A percentile compares a stretch with the other conserved stretches of the same genome.
Conservation (phyloP, 2,797 vertebrate species). For the Helicolenus hilgendorfi region DNA sequence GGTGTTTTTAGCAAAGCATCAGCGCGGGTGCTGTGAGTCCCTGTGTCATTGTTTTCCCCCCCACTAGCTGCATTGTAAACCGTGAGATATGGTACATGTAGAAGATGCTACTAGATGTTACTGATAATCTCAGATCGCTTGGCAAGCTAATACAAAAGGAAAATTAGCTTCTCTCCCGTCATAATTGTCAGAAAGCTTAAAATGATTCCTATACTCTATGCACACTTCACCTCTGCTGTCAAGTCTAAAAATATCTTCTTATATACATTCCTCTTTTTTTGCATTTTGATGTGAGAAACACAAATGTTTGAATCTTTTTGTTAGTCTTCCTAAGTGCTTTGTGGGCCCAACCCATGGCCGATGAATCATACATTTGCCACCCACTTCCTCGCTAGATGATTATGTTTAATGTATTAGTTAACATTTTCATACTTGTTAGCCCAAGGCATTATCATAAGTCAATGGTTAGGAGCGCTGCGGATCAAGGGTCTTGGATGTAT, state of each 20-base stretch:
- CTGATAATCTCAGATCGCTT: conserved; percentile 27
- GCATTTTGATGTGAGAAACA: background rate
- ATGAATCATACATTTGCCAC: conserved; percentile 24
- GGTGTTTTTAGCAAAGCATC: background rate
- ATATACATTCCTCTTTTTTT: background rate
- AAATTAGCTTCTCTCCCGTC: conserved; percentile 45
- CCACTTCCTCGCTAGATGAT: background rate
- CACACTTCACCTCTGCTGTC: conserved; percentile 2
- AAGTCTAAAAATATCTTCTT: background rate
- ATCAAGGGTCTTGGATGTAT: background rate
- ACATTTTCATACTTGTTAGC: conserved; percentile 2
- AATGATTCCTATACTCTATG: conserved; percentile 10
- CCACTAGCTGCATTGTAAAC: background rate
- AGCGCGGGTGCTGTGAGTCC: background rate
- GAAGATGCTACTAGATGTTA: background rate
- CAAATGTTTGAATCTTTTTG: background rate
- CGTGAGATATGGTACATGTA: background rate
- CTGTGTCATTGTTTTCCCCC: background rate
- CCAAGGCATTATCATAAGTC: background rate
- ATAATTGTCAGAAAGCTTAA: conserved; percentile 39
- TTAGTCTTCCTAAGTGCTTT: background rate
- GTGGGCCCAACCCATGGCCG: background rate
- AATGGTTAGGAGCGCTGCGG: background rate
- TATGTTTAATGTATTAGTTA: background rate
- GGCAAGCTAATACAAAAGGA: conserved; percentile 45